Conservation (phyloP, 1,140 invertebrate genomes). For the Eubasilissa regina region DNA sequence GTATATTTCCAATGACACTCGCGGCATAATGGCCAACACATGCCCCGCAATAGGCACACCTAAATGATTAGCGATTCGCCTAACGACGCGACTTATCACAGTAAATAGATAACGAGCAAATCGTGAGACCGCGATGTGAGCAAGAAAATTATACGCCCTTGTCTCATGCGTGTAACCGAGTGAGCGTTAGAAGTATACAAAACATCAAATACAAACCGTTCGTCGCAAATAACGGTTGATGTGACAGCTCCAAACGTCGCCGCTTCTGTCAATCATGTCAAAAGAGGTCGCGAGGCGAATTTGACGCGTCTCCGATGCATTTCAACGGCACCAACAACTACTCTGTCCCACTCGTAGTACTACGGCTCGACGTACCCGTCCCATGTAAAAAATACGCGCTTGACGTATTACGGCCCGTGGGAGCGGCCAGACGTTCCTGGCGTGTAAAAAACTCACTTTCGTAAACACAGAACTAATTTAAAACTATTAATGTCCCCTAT, state of each 20-base stretch:
- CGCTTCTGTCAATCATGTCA: conserved; percentile 52
- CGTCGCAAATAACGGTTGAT: conserved; percentile 45
- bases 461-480: conserved; percentile 20
- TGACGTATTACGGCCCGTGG: conserved; percentile 48
- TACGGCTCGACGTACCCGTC: conserved; percentile 41
- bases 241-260: conserved; percentile 46
- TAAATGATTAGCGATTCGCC: conserved; percentile 18
- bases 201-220: conserved; percentile 49
- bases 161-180: conserved; percentile 40
- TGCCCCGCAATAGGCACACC: conserved; percentile 36
- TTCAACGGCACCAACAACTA: conserved; percentile 44
- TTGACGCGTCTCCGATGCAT: conserved; percentile 50
- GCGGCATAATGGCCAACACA: conserved; percentile 17
- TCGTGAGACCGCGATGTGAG: conserved; percentile 7
- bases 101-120: conserved; percentile 45
- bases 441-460: conserved; percentile 18
- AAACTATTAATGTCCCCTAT: conserved; percentile 5
- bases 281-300: conserved; percentile 38
- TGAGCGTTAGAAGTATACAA: conserved; percentile 42
- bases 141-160: conserved; percentile 48
- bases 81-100: conserved; percentile 39
- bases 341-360: conserved; percentile 38
- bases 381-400: conserved; percentile 52
- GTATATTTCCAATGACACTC: conserved; percentile 30
- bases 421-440: conserved; percentile 37